These are phyloP conservation scores for Papilio glaucus DNA, from an alignment of 1,140 invertebrate genomes.

Conservation along the genomic window DNA sequence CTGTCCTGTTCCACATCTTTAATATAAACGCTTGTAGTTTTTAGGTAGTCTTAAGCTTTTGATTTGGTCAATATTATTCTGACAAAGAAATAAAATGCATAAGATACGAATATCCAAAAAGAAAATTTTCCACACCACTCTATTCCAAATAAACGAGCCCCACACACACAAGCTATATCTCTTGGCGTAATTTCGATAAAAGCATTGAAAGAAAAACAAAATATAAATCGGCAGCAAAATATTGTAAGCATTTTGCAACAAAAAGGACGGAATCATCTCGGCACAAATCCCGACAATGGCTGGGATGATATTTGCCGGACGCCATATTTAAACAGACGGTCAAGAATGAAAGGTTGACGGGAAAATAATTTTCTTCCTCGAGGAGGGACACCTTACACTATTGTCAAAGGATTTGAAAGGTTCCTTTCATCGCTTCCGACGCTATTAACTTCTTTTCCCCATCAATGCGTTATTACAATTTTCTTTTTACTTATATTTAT, in stretches of 20 bases:
- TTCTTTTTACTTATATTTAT: conserved; percentile 13
- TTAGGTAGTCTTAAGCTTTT: too few species aligned
- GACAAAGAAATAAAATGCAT: conserved; percentile 11
- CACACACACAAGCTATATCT: conserved; percentile 21
- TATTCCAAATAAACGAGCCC: conserved; percentile 10
- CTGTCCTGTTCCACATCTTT: too few species aligned
- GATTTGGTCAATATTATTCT: background rate
- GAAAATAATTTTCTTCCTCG: conserved; percentile 75
- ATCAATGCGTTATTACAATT: conserved; percentile 34
- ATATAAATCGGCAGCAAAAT: conserved; percentile 27
- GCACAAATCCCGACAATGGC: conserved; percentile 36
- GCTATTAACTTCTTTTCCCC: conserved; percentile 60
- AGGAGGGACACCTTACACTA: conserved; percentile 71
- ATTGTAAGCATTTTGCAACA: conserved; percentile 27
- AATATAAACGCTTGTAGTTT: too few species aligned
- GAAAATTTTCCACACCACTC: background rate
- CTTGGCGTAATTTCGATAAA: conserved; percentile 48
- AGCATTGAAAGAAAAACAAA: conserved; percentile 40
- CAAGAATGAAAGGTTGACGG: conserved; percentile 61
- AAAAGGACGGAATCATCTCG: conserved; percentile 34
- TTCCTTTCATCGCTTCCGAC: conserved; percentile 67
- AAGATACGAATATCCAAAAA: background rate
- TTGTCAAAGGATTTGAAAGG: conserved; percentile 77
- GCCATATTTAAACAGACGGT: conserved; percentile 59
- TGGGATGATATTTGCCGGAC: conserved; percentile 47